Evolutionary conservation across 2,113 vertebrate species (phyloP), one percentile per base, ranked within the genome.

Genomic region (Petaurus breviceps): DNA sequence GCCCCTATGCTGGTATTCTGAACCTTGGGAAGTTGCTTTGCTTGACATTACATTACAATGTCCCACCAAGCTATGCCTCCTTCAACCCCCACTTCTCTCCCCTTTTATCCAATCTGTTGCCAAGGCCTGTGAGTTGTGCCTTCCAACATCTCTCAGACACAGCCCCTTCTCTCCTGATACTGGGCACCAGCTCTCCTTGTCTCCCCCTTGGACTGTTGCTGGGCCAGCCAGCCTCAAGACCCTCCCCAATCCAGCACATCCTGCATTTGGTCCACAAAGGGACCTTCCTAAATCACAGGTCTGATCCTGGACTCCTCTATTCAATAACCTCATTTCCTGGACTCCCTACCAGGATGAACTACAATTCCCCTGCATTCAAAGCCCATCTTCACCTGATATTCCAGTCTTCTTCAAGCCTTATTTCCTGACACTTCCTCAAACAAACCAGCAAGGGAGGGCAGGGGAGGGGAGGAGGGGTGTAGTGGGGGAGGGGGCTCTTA

Each of bases 401-500:
- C 68, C 68, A 43, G 7, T 43, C 3, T 43, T 22, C 68, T 84
- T 84, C 22, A 0, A 68, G 51, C 26, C 9, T 61, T 31, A 31
- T 61, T 61, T 61, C 57, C 57, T 68, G 11, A 11, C 57, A 12
- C 28, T n/a, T 23, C 5, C 68, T 84, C 68, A 37, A 16, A 12
- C 37, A 37, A 28, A 3, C 28, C 9, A 31, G 26, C n/a, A 26
- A 31, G 11, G 61, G 57, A 28, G 37, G 57, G 28, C 3, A 6
- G 1, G 1, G 57, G 37, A n/a, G 4, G n/a, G n/a, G n/a, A n/a
- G 37, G 31, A 2, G 9, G 3, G 37, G 37, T 2, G 12, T n/a
- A n/a, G n/a, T n/a, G n/a, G n/a, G n/a, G n/a, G n/a, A 49, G 47
- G 47, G 47, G 47, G 47, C 47, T 49, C 10, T 10, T 31, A 31